Conservation (phyloP, 2,888 invertebrate species). For the Drosophila quinaria region DNA sequence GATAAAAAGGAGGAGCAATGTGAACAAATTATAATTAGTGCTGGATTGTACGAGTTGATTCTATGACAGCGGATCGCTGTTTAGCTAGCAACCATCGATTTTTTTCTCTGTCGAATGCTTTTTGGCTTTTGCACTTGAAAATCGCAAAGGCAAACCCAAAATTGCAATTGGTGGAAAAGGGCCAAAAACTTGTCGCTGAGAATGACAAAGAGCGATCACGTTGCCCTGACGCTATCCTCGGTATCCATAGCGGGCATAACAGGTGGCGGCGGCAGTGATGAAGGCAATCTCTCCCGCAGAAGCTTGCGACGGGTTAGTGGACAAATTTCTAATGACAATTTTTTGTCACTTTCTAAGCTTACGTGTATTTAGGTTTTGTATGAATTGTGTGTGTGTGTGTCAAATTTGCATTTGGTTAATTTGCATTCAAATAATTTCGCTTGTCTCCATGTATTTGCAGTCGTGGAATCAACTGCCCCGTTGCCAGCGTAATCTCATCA, state of each 20-base stretch:
- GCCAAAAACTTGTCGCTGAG: constrained; percentile 5
- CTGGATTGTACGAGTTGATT: constrained; percentile 28
- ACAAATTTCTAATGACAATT: constrained; percentile 1
- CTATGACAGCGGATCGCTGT: constrained; percentile 16
- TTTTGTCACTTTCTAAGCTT: constrained; percentile 14
- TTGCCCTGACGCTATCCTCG: constrained; percentile 80
- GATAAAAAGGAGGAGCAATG: constrained; percentile 37
- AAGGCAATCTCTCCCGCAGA: constrained; percentile 71
- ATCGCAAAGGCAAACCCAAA: not conserved
- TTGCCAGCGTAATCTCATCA: constrained; percentile 92
- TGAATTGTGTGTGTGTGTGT: constrained; percentile 1
- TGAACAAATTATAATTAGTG: constrained; percentile 23
- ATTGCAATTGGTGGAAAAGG: constrained; percentile 4
- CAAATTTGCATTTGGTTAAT: constrained; percentile 10
- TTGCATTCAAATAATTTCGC: not conserved
- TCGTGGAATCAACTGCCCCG: constrained; percentile 95
- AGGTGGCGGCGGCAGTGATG: constrained; percentile 53
- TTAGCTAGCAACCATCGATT: constrained; percentile 43
- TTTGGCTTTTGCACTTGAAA: constrained; percentile 15
- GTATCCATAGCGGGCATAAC: constrained; percentile 57
- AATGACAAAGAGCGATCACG: constrained; percentile 83
- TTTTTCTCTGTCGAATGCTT: constrained; percentile 37
- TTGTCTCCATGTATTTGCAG: constrained; percentile 85
- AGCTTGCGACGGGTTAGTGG: constrained; percentile 84
- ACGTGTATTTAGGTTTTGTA: constrained; percentile 6